phyloP scores from a whole-genome alignment of 2,113 vertebrate genomes.

The Colius striatus region DNA sequence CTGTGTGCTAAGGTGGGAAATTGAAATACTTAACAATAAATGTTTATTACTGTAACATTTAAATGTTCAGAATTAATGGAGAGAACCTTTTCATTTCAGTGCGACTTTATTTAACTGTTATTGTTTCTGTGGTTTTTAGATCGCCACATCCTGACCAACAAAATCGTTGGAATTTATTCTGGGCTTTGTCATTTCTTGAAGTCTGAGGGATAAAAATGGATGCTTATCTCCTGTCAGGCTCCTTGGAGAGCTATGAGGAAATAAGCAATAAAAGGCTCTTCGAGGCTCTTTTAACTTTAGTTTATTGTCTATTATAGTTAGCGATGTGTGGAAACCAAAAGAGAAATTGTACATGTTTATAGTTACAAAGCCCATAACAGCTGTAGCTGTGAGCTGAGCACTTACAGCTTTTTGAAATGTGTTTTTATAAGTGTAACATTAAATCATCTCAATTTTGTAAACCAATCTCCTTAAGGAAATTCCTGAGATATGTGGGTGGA shows the following conservation, averaged over 20 bases:
- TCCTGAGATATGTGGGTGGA: not conserved
- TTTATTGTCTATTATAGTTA: conserved; percentile 32
- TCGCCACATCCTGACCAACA: conserved; percentile 23
- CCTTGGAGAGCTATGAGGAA: conserved; percentile 58
- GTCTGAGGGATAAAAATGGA: conserved; percentile 29
- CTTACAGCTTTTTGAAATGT: conserved; percentile 25
- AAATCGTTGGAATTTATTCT: conserved; percentile 11
- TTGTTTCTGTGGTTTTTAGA: conserved; percentile 35
- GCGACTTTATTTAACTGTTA: conserved; percentile 32
- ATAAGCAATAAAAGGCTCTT: conserved; percentile 56
- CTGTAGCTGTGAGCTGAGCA: conserved; percentile 1
- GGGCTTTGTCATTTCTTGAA: conserved; percentile 31
- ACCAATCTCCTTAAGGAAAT: not conserved
- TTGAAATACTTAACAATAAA: not conserved
- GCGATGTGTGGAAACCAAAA: conserved; percentile 35
- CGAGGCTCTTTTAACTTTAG: conserved; percentile 32
- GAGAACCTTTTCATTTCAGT: not conserved
- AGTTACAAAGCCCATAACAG: conserved; percentile 20
- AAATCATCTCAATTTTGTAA: not conserved
- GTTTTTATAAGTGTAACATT: conserved; percentile 15
- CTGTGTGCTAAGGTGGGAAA: not conserved
- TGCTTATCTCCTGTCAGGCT: conserved; percentile 40
- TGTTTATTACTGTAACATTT: not conserved
- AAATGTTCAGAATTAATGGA: not conserved
- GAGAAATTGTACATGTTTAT: conserved; percentile 32